Conservation (phyloP, 2,113 vertebrate species). For the Dromaius novaehollandiae region DNA sequence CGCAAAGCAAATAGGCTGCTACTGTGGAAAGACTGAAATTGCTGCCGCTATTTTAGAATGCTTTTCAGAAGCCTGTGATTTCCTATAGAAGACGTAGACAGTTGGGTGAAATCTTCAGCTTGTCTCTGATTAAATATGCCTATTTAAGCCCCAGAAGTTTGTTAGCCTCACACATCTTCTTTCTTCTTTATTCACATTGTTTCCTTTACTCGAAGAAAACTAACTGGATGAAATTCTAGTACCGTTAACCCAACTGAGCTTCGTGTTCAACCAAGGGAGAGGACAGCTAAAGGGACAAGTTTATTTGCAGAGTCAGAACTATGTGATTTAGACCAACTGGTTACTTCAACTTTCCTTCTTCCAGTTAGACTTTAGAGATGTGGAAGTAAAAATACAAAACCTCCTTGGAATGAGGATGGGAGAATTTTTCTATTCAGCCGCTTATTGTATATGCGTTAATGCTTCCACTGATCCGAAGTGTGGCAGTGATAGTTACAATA, state of each 20-base stretch:
- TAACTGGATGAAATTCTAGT: background rate
- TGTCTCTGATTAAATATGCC: background rate
- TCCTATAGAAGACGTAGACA: background rate
- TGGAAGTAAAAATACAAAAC: background rate
- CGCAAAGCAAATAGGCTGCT: background rate
- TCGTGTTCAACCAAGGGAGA: background rate
- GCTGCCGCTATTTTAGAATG: background rate
- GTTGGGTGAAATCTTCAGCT: background rate
- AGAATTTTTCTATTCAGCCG: background rate
- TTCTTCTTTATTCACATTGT: background rate
- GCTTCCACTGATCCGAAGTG: background rate
- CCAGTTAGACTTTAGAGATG: background rate
- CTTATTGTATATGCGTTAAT: accelerated
- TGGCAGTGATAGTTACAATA: background rate
- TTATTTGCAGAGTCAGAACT: background rate
- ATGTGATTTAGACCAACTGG: background rate
- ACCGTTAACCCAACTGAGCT: background rate
- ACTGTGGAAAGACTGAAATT: background rate
- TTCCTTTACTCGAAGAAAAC: background rate
- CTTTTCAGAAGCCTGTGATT: background rate
- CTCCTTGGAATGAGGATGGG: background rate
- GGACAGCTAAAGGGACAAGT: background rate
- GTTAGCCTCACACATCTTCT: background rate
- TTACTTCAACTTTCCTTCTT: background rate
- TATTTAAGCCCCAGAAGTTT: background rate